Conservation (phyloP, 2,113 vertebrate genomes). For the Lasiurus cinereus region DNA sequence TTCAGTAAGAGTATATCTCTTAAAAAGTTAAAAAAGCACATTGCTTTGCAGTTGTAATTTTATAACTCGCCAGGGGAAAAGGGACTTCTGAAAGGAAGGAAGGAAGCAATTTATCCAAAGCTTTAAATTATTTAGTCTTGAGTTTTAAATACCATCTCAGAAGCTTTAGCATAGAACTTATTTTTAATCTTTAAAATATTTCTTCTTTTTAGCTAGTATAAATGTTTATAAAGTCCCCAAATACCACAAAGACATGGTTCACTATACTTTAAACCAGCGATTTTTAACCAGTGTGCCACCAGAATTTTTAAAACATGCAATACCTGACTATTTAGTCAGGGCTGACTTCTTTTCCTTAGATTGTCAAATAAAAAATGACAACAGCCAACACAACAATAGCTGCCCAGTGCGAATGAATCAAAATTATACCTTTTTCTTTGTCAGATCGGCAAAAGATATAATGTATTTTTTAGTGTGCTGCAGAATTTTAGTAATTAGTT, state of each 20-base stretch:
- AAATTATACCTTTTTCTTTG: neutral
- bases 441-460: neutral
- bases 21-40: slow-evolving; percentile 35
- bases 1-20: slow-evolving; percentile 14
- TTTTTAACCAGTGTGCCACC: neutral
- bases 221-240: slow-evolving; percentile 7
- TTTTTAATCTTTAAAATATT: slow-evolving; percentile 67
- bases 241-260: neutral
- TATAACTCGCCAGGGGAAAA: slow-evolving; percentile 16
- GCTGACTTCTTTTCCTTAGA: neutral
- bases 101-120: slow-evolving; percentile 49
- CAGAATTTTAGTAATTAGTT: neutral
- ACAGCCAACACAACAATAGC: neutral
- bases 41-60: slow-evolving; percentile 53
- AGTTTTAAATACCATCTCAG: slow-evolving; percentile 62
- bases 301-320: neutral
- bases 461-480: neutral
- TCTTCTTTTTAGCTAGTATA: slow-evolving; percentile 13
- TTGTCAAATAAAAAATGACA: neutral
- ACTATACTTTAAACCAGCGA: neutral
- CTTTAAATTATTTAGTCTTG: slow-evolving; percentile 72
- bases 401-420: neutral
- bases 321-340: neutral
- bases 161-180: slow-evolving; percentile 25
- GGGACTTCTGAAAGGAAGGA: slow-evolving; percentile 50